Evolutionary conservation across 2,797 vertebrate species (phyloP), one percentile per base, ranked within the genome.

Genomic region (Oreochromis mossambicus): DNA sequence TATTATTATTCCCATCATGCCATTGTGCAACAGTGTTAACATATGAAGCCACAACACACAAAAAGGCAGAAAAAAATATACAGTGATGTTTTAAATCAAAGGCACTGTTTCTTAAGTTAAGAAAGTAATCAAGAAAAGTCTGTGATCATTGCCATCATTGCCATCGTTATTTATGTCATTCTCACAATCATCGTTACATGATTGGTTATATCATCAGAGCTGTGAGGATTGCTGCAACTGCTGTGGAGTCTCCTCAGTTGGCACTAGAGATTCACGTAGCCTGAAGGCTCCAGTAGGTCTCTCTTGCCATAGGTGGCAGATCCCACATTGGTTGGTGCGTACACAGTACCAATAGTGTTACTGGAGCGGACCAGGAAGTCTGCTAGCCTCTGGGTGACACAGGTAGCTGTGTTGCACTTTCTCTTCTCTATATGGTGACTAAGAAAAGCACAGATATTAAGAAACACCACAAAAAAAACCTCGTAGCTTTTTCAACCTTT

Each of bases 371-470:
- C 96, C 90, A 99, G 92, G 84, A 98, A 98, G 87, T 98, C 97
- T 7, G 97, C 97, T 92, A 99, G 92, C 84, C 97, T 96, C 79
- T 99, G 98, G 3, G 97, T 99, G 80, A 97, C 97, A 0, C 98
- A 99, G 0, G 97, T 99, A 32, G 97, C 97, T 0, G 97, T 98
- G 95, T 97, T 98, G 91, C 98, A 98, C 83, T 95, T 98, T 84
- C 97, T 91, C 91, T 98, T 99, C 89, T 97, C 95, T 88, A 97
- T 83, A 17, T 95, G 96, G 84, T 96, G 96, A 68, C 94, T 95
- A 80, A 76, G 52, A 77, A 24, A 51, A 77, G n/a, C 32, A 63
- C 10, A 61, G 5, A 82, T 46, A 26, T 29, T 7, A 0, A 41
- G 8, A 14, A 12, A 36, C 7, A 32, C 19, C 29, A 12, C n/a